These are phyloP conservation scores for Tolypeutes matacus DNA, from an alignment of 2,797 vertebrate species.

Conservation along the genomic window DNA sequence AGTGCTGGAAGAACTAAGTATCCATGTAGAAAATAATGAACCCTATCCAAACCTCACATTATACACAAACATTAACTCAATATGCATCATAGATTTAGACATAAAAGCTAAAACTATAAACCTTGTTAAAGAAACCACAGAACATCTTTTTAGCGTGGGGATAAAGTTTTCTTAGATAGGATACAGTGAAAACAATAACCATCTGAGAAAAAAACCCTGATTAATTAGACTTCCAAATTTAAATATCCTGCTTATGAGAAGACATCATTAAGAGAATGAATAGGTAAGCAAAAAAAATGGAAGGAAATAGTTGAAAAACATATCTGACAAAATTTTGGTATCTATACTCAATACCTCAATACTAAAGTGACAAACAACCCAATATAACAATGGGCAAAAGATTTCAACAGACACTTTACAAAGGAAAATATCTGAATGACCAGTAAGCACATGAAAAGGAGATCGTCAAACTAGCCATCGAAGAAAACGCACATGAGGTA, in stretches of 20 bases:
- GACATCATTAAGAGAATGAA: not conserved
- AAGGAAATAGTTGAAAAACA: not conserved
- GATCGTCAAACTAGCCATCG: not conserved
- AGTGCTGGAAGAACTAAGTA: not conserved
- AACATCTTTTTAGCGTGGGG: not conserved
- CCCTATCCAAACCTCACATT: not conserved
- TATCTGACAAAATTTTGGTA: not conserved
- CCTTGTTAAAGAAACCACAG: not conserved
- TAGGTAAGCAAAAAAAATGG: not conserved
- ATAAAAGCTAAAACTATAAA: constrained; percentile 44
- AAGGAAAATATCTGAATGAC: not conserved
- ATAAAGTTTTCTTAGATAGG: not conserved
- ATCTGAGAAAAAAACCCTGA: not conserved
- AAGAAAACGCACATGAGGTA: not conserved
- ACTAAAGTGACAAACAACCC: not conserved
- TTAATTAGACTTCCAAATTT: not conserved
- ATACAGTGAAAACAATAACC: not conserved
- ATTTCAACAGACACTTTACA: not conserved
- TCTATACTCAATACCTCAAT: not conserved
- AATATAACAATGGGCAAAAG: not conserved
- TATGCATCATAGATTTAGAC: constrained; percentile 9
- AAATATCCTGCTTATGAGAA: constrained; percentile 40
- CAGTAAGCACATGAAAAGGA: constrained; percentile 37
- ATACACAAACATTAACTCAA: not conserved
- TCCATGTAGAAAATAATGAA: not conserved